phyloP scores from a whole-genome alignment of 2,113 vertebrate genomes.

The Haemorhous mexicanus region DNA sequence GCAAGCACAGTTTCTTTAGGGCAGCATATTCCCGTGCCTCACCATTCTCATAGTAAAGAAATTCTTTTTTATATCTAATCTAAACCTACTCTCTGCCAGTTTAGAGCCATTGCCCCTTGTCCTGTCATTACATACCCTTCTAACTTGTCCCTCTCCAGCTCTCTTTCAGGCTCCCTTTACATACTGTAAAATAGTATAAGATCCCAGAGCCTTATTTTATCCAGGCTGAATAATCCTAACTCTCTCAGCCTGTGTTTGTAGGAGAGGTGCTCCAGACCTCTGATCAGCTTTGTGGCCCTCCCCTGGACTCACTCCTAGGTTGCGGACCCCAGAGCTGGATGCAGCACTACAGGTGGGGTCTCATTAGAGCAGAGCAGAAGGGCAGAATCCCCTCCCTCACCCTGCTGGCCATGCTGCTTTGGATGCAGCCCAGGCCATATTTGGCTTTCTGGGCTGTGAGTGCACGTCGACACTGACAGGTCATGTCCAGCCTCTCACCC shows the following conservation, averaged over 20 bases:
- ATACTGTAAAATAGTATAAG: not conserved
- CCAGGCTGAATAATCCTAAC: not conserved
- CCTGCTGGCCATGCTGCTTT: rapidly evolving
- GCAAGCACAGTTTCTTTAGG: not conserved
- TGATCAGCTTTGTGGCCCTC: not conserved
- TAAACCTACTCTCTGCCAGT: not conserved
- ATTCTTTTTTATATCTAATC: not conserved
- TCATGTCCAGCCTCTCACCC: not conserved
- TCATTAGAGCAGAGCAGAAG: not conserved
- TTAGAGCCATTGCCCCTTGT: not conserved
- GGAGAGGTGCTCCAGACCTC: not conserved
- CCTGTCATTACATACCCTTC: not conserved
- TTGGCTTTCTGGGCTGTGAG: rapidly evolving
- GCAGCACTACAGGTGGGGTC: not conserved
- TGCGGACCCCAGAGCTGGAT: not conserved
- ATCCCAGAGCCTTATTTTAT: not conserved
- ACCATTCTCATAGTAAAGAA: not conserved
- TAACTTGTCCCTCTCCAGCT: not conserved
- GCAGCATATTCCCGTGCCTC: not conserved
- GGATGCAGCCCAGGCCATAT: not conserved
- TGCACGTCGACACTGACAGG: no score
- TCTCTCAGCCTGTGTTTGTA: not conserved
- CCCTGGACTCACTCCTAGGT: not conserved
- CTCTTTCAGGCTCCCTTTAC: not conserved
- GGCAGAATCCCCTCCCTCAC: rapidly evolving